Conservation (phyloP, 2,113 vertebrate species). For the Clarias macrocephalus region DNA sequence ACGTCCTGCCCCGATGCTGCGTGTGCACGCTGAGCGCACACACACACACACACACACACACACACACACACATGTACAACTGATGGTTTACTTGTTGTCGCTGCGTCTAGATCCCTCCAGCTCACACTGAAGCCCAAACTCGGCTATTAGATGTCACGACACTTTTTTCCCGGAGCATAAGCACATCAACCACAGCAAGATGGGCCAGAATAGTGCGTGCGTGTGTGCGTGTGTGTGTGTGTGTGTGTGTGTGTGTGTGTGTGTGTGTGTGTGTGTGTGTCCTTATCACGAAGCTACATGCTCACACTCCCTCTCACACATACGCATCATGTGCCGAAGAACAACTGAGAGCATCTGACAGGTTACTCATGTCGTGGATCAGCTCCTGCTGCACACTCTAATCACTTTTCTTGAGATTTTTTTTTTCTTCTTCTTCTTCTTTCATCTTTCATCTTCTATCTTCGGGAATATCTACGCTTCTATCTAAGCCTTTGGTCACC, state of each 20-base stretch:
- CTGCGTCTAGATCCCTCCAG: constrained; percentile 32
- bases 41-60: constrained; percentile 36
- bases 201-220: neutral
- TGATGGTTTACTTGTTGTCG: constrained; percentile 15
- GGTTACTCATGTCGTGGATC: constrained; percentile 27
- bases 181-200: constrained; percentile 1
- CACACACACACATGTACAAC: constrained; percentile 25
- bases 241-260: neutral
- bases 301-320: constrained; percentile 36
- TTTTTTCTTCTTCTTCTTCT: neutral
- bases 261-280: neutral
- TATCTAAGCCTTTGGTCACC: too few relatives aligned
- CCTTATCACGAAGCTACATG: constrained; percentile 47
- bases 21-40: constrained; percentile 14
- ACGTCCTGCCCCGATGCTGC: constrained; percentile 39
- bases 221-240: neutral
- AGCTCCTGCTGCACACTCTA: neutral
- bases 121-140: constrained; percentile 20
- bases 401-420: constrained; percentile 8
- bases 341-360: constrained; percentile 18
- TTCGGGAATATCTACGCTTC: too few relatives aligned
- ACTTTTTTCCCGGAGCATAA: constrained; percentile 12
- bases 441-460: neutral
- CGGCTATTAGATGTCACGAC: constrained; percentile 15
- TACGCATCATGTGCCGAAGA: neutral